Evolutionary conservation across 2,888 invertebrate species (phyloP).

Genomic region (Furcula furcula): DNA sequence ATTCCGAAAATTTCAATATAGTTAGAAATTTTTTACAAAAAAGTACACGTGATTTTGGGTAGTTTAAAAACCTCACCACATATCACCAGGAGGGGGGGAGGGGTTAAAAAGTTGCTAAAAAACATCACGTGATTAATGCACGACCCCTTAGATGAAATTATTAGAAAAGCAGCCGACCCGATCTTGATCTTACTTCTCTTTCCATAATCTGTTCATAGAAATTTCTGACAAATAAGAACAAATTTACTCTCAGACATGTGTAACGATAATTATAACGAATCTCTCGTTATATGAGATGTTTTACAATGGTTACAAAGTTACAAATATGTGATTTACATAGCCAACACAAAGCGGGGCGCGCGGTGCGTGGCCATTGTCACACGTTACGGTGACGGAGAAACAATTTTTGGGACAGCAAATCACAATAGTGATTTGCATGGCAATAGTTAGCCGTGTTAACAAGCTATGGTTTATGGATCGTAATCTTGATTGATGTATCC

Average conservation of each 20-base stretch:
- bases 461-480: constrained; percentile 13
- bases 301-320: constrained; percentile 40
- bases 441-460: constrained; percentile 14
- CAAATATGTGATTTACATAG: constrained; percentile 50
- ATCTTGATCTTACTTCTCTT: too few relatives aligned
- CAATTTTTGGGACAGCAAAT: background rate
- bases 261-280: background rate
- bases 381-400: constrained; percentile 25
- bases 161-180: too few relatives aligned
- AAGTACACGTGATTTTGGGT: too few relatives aligned
- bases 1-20: too few relatives aligned
- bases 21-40: too few relatives aligned
- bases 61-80: too few relatives aligned
- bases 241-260: background rate
- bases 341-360: constrained; percentile 34
- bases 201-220: background rate
- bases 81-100: too few relatives aligned
- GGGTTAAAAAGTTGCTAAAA: too few relatives aligned
- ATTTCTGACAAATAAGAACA: too few relatives aligned
- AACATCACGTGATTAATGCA: too few relatives aligned
- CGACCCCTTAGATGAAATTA: too few relatives aligned
- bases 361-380: constrained; percentile 44
- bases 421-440: constrained; percentile 23
- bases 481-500: constrained; percentile 3
- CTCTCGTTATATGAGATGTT: constrained; percentile 11